These are phyloP conservation scores for Lissonota sp. DNA, from an alignment of 2,888 invertebrate genomes.

Conservation along the genomic window DNA sequence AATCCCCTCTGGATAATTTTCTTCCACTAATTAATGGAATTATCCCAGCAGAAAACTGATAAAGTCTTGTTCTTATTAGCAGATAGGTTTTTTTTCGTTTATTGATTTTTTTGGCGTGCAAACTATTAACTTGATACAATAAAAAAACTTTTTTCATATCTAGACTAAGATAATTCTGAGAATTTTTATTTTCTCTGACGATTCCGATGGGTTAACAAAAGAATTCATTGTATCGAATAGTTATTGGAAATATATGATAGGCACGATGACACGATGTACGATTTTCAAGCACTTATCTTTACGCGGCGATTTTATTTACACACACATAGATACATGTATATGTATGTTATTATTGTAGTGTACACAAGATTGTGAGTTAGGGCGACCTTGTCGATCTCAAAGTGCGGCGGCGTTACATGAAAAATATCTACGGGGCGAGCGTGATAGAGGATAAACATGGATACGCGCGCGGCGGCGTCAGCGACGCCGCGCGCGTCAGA, in stretches of 20 bases:
- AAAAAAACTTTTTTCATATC: not conserved
- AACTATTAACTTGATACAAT: no score
- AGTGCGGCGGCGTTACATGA: constrained; percentile 20
- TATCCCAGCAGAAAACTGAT: no score
- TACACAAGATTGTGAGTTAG: constrained; percentile 14
- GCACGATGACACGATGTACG: not conserved
- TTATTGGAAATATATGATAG: not conserved
- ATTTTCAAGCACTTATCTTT: constrained; percentile 42
- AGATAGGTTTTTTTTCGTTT: no score
- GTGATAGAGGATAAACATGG: constrained; percentile 40
- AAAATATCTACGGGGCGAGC: constrained; percentile 24
- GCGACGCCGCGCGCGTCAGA: constrained; percentile 67
- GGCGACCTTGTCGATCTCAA: constrained; percentile 44
- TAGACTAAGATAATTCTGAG: not conserved
- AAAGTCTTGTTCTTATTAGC: no score
- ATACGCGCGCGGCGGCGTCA: constrained; percentile 54
- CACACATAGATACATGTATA: not conserved
- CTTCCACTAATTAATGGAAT: no score
- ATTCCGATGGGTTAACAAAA: constrained; percentile 14
- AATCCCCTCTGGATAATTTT: no score
- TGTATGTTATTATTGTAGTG: not conserved
- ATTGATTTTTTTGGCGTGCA: no score
- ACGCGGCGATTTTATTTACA: not conserved
- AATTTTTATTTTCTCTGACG: not conserved
- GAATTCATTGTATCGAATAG: constrained; percentile 11